These are phyloP conservation scores for Panagrolaimus sp. DNA, from an alignment of 1,140 invertebrate species.

Conservation along the genomic window DNA sequence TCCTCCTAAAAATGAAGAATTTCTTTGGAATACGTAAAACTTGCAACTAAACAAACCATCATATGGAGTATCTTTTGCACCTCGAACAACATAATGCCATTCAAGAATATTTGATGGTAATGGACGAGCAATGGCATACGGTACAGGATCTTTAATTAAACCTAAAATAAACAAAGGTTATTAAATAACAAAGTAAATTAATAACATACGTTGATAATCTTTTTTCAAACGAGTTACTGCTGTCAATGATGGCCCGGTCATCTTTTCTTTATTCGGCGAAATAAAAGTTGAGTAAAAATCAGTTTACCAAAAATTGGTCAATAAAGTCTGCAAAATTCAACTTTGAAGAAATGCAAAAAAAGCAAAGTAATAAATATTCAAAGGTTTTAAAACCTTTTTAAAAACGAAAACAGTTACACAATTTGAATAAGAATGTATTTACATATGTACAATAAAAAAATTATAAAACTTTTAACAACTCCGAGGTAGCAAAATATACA, in stretches of 20 bases:
- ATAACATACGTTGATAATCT: slow-evolving; percentile 78
- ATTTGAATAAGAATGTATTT: too few relatives aligned
- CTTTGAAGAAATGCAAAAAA: not conserved
- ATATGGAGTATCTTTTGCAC: slow-evolving; percentile 84
- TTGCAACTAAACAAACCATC: slow-evolving; percentile 64
- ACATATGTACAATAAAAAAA: too few relatives aligned
- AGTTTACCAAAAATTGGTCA: not conserved
- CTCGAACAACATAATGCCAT: slow-evolving; percentile 89
- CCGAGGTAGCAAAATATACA: too few relatives aligned
- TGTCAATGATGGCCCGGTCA: slow-evolving; percentile 57
- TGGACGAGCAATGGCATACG: slow-evolving; percentile 80
- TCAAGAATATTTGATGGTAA: slow-evolving; percentile 88
- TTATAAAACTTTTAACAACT: too few relatives aligned
- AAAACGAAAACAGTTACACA: too few relatives aligned
- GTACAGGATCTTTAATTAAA: slow-evolving; percentile 87
- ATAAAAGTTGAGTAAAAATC: not conserved
- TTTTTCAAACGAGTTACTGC: slow-evolving; percentile 84
- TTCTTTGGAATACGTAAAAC: slow-evolving; percentile 8
- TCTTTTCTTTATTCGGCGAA: not conserved
- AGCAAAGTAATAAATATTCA: not conserved
- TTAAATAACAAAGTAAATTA: slow-evolving; percentile 25
- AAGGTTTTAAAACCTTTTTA: not conserved
- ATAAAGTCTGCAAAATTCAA: not conserved
- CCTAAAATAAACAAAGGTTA: slow-evolving; percentile 54
- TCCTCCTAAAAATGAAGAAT: slow-evolving; percentile 69